Percentiles rank a stretch among this genome's conserved stretches.
Conservation (phyloP, 1,140 invertebrate species). For the Drosophila insularis region DNA sequence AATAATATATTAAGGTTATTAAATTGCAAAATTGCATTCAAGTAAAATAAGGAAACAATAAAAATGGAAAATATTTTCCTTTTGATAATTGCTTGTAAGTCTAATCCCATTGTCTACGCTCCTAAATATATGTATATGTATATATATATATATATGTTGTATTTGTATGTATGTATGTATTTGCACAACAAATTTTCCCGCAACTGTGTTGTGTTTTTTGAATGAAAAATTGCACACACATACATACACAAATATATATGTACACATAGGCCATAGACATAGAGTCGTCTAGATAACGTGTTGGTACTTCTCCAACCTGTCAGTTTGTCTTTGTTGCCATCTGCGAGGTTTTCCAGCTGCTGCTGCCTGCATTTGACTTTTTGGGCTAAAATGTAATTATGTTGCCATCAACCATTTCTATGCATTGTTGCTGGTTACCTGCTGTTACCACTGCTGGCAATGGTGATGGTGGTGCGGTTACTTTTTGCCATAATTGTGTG, state of each 20-base stretch:
- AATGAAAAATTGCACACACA: slow-evolving; percentile 15
- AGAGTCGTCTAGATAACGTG: slow-evolving; percentile 27
- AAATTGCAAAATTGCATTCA: too few species aligned
- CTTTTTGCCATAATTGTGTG: slow-evolving; percentile 68
- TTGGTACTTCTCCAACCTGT: slow-evolving; percentile 12
- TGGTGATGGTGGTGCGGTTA: slow-evolving; percentile 31
- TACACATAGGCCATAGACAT: slow-evolving; percentile 2
- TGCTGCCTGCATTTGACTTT: slow-evolving; percentile 41
- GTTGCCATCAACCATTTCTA: slow-evolving; percentile 56
- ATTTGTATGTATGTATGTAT: too few species aligned
- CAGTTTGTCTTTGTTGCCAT: slow-evolving; percentile 11
- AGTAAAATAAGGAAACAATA: too few species aligned
- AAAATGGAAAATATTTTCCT: background rate
- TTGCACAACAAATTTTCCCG: slow-evolving; percentile 52
- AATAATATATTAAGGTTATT: too few species aligned
- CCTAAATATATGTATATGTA: background rate
- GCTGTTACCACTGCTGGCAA: slow-evolving; percentile 30
- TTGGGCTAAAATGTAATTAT: slow-evolving; percentile 74
- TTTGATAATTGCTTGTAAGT: background rate
- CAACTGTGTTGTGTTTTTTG: slow-evolving; percentile 37
- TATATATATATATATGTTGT: too few species aligned
- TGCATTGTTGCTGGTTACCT: slow-evolving; percentile 43
- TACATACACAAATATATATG: background rate
- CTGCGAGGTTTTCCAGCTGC: slow-evolving; percentile 19
- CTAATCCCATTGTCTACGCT: slow-evolving; percentile 12